Percentiles rank a stretch among this genome's conserved stretches.
Evolutionary conservation across 2,797 vertebrate genomes (phyloP).

Genomic region (Thripadectes ignobilis): DNA sequence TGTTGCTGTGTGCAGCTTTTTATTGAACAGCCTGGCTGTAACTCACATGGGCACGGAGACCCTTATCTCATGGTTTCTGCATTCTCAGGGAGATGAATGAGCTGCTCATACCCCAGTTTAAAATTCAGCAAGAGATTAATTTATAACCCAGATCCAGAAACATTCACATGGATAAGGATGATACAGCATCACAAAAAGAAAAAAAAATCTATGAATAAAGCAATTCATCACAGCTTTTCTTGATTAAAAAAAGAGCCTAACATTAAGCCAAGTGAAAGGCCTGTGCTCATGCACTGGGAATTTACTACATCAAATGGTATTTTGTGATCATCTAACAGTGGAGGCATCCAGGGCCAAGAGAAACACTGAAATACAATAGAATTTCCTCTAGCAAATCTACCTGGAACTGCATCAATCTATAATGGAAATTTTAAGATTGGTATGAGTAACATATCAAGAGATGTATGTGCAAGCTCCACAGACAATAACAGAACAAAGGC

Average conservation of each 20-base stretch:
- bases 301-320: not conserved
- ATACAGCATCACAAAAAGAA: not conserved
- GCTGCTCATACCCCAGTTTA: not conserved
- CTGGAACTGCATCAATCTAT: not conserved
- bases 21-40: not conserved
- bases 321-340: not conserved
- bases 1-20: not conserved
- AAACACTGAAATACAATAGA: not conserved
- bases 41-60: not conserved
- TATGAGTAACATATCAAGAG: not conserved
- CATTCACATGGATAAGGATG: not conserved
- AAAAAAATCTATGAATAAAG: not conserved
- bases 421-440: not conserved
- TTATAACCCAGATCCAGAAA: not conserved
- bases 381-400: not conserved
- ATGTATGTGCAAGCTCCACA: not conserved
- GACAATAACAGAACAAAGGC: not conserved
- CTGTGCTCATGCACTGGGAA: not conserved
- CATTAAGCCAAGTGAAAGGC: not conserved
- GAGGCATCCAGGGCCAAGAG: not conserved
- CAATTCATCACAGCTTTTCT: not conserved
- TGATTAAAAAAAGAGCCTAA: not conserved
- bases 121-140: conserved; percentile 13
- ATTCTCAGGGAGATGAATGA: not conserved
- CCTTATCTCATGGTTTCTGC: not conserved